Percentiles rank a stretch among this genome's conserved stretches.
Conservation (phyloP, 53 echinoderm and acorn worm genomes). For the Paracentrotus lividus region DNA sequence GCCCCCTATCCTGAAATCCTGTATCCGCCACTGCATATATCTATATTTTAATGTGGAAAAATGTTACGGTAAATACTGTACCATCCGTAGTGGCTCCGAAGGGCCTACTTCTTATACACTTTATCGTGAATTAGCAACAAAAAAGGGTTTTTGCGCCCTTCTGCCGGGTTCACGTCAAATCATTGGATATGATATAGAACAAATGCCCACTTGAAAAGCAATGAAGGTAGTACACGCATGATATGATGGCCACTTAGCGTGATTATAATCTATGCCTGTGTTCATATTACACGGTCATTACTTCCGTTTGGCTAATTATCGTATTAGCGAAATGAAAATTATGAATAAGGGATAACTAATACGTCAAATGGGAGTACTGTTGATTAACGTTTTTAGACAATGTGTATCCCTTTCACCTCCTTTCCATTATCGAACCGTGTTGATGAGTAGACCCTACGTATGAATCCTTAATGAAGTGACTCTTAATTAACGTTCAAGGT, state of each 20-base stretch:
- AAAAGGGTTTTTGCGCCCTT: too few species aligned
- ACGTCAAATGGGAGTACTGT: not conserved
- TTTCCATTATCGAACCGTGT: not conserved
- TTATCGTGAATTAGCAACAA: too few species aligned
- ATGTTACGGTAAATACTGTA: too few species aligned
- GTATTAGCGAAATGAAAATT: not conserved
- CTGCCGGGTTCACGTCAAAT: too few species aligned
- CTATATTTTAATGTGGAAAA: too few species aligned
- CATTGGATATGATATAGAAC: not conserved
- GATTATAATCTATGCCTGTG: not conserved
- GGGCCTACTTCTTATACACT: too few species aligned
- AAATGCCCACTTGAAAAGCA: not conserved
- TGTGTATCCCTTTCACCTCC: not conserved
- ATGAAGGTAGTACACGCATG: not conserved
- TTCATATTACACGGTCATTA: not conserved
- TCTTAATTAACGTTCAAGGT: too few species aligned
- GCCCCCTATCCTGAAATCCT: too few species aligned
- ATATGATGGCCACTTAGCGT: not conserved
- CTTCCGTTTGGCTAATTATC: not conserved
- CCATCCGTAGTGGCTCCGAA: too few species aligned
- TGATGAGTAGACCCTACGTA: too few species aligned
- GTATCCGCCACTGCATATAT: too few species aligned
- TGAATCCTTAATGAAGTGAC: not conserved
- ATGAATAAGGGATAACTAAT: not conserved
- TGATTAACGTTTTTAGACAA: not conserved